Evolutionary conservation across 2,113 vertebrate genomes (phyloP).

Genomic region (Lanius collurio): DNA sequence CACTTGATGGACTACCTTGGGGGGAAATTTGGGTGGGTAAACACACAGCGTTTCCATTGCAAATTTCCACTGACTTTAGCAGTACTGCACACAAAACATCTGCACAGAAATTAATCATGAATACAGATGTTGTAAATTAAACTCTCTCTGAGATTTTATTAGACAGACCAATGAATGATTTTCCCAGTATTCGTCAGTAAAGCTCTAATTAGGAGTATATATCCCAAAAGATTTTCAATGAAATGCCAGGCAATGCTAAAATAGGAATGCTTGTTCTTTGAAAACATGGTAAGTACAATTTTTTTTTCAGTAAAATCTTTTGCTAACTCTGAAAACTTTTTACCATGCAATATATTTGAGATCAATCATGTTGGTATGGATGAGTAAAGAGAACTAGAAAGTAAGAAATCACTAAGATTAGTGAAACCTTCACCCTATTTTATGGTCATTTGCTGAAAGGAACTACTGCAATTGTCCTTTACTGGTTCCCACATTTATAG

Average conservation of each 20-base stretch:
- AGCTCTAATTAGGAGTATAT: not conserved
- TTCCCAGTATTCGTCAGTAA: not conserved
- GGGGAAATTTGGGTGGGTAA: not conserved
- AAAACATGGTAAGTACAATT: not conserved
- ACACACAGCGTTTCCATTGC: not conserved
- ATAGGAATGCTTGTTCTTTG: not conserved
- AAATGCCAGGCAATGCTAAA: not conserved
- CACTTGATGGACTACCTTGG: not conserved
- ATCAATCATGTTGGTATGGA: not conserved
- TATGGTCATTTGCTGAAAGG: not conserved
- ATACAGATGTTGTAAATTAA: not conserved
- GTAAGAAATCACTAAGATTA: conserved; percentile 8
- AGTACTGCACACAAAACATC: not conserved
- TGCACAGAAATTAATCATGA: conserved; percentile 3
- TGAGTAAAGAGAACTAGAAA: not conserved
- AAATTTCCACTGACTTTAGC: not conserved
- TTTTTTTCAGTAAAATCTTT: not conserved
- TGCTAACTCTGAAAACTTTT: not conserved
- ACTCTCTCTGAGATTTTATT: not conserved
- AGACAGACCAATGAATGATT: conserved; percentile 21
- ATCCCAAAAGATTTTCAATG: not conserved
- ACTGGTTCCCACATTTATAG: not conserved
- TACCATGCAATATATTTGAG: not conserved
- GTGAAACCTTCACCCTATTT: not conserved
- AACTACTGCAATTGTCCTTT: not conserved